These are phyloP conservation scores for Eupristina koningsbergeri DNA, from an alignment of 1,140 invertebrate species.

Conservation along the genomic window DNA sequence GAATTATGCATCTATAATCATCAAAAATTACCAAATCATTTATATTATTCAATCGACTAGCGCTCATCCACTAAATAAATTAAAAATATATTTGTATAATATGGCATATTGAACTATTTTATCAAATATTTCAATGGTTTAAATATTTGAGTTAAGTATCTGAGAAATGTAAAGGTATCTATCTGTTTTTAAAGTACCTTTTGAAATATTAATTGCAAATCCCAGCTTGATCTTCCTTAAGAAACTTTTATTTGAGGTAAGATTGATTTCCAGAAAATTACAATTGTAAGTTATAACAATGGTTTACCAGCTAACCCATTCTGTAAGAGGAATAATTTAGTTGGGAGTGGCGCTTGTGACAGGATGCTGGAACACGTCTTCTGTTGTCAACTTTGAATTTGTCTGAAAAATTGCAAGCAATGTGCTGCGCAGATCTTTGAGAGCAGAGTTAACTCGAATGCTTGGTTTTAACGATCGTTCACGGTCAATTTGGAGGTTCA, in stretches of 20 bases:
- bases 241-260: too few relatives aligned
- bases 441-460: background rate
- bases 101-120: too few relatives aligned
- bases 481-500: slow-evolving; percentile 36
- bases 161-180: background rate
- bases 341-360: background rate
- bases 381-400: background rate
- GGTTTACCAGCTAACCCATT: background rate
- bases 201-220: too few relatives aligned
- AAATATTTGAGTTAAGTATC: too few relatives aligned
- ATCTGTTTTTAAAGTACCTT: background rate
- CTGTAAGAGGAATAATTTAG: background rate
- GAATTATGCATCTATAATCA: too few relatives aligned
- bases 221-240: too few relatives aligned
- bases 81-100: too few relatives aligned
- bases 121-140: too few relatives aligned
- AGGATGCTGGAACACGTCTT: background rate
- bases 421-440: background rate
- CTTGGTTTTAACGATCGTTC: background rate
- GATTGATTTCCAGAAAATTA: background rate
- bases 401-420: background rate
- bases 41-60: too few relatives aligned
- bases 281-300: background rate
- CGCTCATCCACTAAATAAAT: too few relatives aligned
- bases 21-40: too few relatives aligned